Base-by-base conservation (phyloP, 2,113 vertebrate species). In the Nycticorax nycticorax region DNA sequence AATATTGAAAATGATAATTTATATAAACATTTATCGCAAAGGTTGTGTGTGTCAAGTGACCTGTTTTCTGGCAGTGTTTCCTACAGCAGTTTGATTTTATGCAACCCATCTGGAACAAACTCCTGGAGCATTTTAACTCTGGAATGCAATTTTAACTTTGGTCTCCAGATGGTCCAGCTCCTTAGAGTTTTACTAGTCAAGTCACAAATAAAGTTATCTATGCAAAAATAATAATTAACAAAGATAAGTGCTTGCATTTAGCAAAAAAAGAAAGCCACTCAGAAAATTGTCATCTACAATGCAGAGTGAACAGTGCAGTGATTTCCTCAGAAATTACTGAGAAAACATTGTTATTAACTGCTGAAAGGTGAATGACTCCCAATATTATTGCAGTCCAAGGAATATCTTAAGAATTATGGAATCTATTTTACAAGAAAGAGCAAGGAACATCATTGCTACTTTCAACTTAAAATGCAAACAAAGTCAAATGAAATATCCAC, bases 171-270 rank as follows among this genome's bases (percentile, higher is more conserved):
- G 82, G 57, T 87, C 52, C 35, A 80, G 33, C 66, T 96, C 74
- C 88, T 95, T 82, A 35, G 92, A 94, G 63, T 82, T 93, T 95
- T 86, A 59, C 80, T 47, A 94, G 85, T 76, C 55, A 88, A 91
- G 73, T 91, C 76, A 64, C 73, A 92, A 87, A 96, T 81, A 80
- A 67, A 93, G 82, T 90, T 90, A 77, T 73, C 86, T 93, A 24
- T 81, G 77, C 39, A 92, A 87, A 95, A 87, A 87, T 64, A 95
- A 85, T 89, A 84, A 84, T 80, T 86, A 84, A 53, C 63, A 76
- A 59, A 78, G 66, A 59, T 55, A 82, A 89, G 19, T 39, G 28
- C 59, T 92, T 73, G 19, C 59, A 73, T 89, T 91, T 63, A 68
- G n/a, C 8, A 53, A 59, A 82, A 56, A 87, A 82, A 87, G 74